Base-by-base conservation (phyloP, 2,888 invertebrate species). In the Galeopsomyia nigrocyanea region DNA sequence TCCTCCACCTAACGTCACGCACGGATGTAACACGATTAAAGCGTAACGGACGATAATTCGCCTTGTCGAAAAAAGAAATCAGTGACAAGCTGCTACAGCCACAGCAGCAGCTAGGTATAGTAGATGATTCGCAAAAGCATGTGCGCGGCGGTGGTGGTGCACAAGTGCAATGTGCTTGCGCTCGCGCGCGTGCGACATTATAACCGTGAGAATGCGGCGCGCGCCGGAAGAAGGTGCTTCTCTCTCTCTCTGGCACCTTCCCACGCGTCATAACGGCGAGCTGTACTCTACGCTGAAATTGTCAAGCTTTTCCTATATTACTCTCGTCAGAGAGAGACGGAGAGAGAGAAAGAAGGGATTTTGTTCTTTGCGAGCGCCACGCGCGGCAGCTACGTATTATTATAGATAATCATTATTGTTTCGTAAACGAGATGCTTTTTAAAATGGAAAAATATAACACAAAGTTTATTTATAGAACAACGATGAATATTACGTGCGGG, bases 161-260 rank as follows among this genome's bases (percentile, higher is more conserved):
- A 58, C 58, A 39, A 39, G 39, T 39, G 39, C 39, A 39, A 53
- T 17, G 17, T 19, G 53, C 53, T 53, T 17, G 19, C 17, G 17
- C 51, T 51, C 17, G 2, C 13, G 19, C 47, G 61, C 53, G 64
- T 22, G 73, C 65, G 81, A 81, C 79, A 81, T 80, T 81, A 79
- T 80, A 81, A 81, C 82, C 84, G 84, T 84, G 84, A 84, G 84
- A 84, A 84, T 83, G 79, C 74, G 76, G 76, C 75, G 51, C 57
- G 47, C 61, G 14, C 66, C 76, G 76, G 76, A 76, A 76, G 74
- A 69, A 76, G 74, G 71, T 74, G 66, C 76, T 76, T 71, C 74
- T 62, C 21, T 46, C 70, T 67, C 49, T n/a, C 16, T 74, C 74
- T 71, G 22, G 47, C 13, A 26, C 51, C 16, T 68, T 22, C 57